These are phyloP conservation scores for roundworm (Caenorhabditis elegans) DNA, from an alignment of 1,140 invertebrate genomes.

Conservation along the genomic window DNA sequence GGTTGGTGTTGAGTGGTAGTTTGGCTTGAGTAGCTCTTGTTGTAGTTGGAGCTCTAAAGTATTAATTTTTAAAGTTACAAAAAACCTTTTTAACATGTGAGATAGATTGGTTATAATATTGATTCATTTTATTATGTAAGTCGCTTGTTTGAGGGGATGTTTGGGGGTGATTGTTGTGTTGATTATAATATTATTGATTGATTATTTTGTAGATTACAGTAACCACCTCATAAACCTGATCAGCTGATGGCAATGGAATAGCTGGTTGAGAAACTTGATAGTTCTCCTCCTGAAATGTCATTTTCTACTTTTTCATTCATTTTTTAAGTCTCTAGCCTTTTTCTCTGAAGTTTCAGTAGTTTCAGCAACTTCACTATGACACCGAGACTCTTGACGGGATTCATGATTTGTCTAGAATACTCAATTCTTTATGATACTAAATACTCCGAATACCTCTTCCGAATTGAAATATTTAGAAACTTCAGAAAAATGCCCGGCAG, in stretches of 20 bases:
- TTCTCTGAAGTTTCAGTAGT: background rate
- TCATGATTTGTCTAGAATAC: background rate
- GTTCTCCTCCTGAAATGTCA: slow-evolving; percentile 21
- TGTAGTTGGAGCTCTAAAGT: slow-evolving; percentile 16
- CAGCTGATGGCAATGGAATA: slow-evolving; percentile 16
- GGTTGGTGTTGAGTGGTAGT: background rate
- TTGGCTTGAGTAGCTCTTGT: slow-evolving; percentile 8
- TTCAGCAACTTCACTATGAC: slow-evolving; percentile 15
- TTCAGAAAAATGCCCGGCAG: background rate
- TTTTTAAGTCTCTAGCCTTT: background rate
- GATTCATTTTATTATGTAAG: no score
- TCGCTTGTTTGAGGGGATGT: no score
- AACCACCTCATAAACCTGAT: slow-evolving; percentile 19
- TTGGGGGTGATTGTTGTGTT: no score
- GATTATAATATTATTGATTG: background rate
- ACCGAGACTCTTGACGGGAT: background rate
- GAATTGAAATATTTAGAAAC: slow-evolving; percentile 4
- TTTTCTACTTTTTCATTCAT: background rate
- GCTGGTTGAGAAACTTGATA: slow-evolving; percentile 13
- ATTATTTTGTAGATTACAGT: background rate
- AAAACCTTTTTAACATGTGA: no score
- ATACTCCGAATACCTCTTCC: background rate
- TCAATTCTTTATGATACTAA: background rate
- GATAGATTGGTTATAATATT: no score
- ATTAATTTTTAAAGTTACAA: no score